Evolutionary conservation across 2,888 invertebrate species (phyloP).

Genomic region (Agonopterix subpropinquella): DNA sequence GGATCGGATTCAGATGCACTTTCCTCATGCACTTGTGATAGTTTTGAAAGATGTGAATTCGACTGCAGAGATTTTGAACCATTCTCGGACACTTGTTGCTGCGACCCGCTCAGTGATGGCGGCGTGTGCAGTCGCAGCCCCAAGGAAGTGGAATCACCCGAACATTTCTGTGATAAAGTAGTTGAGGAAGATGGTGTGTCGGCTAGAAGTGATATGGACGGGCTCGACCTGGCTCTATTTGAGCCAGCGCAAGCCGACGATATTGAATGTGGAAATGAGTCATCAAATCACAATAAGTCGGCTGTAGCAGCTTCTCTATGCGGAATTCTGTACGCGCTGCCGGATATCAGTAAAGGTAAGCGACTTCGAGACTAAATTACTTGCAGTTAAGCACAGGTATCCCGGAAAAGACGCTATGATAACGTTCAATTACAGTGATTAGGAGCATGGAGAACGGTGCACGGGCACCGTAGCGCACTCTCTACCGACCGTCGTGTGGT

Average conservation of each 20-base stretch:
- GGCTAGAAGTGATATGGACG: constrained; percentile 78
- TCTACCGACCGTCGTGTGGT: constrained; percentile 36
- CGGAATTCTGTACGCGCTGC: constrained; percentile 56
- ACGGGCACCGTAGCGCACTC: constrained; percentile 24
- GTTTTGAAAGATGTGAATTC: constrained; percentile 74
- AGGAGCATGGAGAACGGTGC: constrained; percentile 37
- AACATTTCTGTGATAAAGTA: constrained; percentile 55
- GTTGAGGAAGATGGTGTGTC: constrained; percentile 62
- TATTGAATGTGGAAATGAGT: constrained; percentile 31
- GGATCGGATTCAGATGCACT: constrained; percentile 68
- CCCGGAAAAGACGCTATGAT: constrained; percentile 40
- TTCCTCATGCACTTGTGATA: constrained; percentile 72
- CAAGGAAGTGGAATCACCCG: constrained; percentile 66
- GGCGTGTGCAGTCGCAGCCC: constrained; percentile 69
- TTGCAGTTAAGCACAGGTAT: constrained; percentile 30
- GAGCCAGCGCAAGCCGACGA: constrained; percentile 72
- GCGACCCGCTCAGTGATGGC: constrained; percentile 67
- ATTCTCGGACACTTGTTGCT: constrained; percentile 78
- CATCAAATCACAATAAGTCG: constrained; percentile 27
- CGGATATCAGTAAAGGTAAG: constrained; percentile 55
- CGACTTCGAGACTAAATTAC: constrained; percentile 32
- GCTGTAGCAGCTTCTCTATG: constrained; percentile 46
- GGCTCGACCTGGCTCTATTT: constrained; percentile 79
- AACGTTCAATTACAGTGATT: constrained; percentile 53
- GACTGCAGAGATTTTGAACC: constrained; percentile 76